These are phyloP conservation scores for Gymnorhina tibicen DNA, from an alignment of 2,113 vertebrate species.

Conservation along the genomic window DNA sequence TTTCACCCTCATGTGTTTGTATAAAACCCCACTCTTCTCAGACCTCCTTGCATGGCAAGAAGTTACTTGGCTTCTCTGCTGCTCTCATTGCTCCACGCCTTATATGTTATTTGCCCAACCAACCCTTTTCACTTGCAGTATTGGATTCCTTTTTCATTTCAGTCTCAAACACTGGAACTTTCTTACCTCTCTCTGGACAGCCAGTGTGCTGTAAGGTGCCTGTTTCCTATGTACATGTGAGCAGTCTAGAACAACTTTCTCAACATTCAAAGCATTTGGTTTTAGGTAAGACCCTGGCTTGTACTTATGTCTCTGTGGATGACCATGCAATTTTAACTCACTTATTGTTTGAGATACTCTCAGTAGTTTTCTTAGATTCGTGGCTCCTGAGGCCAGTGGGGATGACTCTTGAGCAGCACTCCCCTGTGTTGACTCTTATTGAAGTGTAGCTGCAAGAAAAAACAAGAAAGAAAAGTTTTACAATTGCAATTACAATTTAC, in stretches of 20 bases:
- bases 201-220: neutral
- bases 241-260: neutral
- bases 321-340: neutral
- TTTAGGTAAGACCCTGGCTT: neutral
- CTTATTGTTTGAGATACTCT: neutral
- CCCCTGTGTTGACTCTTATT: neutral
- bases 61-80: neutral
- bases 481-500: too few relatives aligned
- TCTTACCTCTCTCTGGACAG: neutral
- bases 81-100: neutral
- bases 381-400: fast-evolving
- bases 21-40: neutral
- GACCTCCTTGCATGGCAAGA: neutral
- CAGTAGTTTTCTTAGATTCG: neutral
- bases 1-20: neutral
- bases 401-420: neutral
- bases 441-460: neutral
- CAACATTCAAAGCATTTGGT: neutral
- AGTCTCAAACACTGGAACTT: neutral
- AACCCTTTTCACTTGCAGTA: neutral
- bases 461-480: neutral
- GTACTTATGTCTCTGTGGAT: neutral
- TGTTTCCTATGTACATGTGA: neutral
- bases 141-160: neutral
- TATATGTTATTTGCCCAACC: neutral